Evolutionary conservation across 2,888 invertebrate species (phyloP).

Genomic region (Ceramica pisi): DNA sequence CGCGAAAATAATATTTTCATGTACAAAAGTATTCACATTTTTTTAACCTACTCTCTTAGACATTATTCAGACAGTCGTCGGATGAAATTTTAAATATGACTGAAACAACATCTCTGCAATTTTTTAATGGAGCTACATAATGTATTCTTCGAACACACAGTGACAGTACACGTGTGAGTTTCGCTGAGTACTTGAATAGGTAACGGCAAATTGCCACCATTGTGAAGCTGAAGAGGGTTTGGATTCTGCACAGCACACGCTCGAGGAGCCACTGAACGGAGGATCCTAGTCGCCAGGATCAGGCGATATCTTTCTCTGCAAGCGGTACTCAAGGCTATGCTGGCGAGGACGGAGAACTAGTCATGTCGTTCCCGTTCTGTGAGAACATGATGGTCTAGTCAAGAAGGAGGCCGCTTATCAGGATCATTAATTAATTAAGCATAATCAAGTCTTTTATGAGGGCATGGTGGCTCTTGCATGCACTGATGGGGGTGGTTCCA

Average conservation of each 20-base stretch:
- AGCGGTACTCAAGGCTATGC: background rate
- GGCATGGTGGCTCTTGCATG: too few species aligned
- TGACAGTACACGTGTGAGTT: background rate
- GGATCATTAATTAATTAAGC: background rate
- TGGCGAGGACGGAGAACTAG: too few species aligned
- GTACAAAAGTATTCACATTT: background rate
- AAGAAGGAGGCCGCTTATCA: background rate
- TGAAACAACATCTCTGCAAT: conserved; percentile 1
- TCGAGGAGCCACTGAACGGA: background rate
- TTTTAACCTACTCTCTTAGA: conserved; percentile 1
- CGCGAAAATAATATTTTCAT: conserved; percentile 47
- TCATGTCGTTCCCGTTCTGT: background rate
- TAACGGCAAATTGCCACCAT: background rate
- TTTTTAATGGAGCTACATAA: conserved; percentile 14
- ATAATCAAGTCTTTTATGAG: background rate
- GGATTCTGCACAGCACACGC: background rate
- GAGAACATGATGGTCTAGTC: background rate
- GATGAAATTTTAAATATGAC: conserved; percentile 30
- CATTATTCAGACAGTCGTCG: conserved; percentile 23
- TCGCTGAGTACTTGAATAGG: background rate
- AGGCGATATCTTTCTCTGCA: background rate
- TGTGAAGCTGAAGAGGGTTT: background rate
- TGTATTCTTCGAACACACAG: background rate
- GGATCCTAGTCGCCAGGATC: background rate
- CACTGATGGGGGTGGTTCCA: too few species aligned